Percentiles rank a stretch among this genome's conserved stretches.
Conservation (phyloP, 2,888 invertebrate species). For the Melieria omissa region DNA sequence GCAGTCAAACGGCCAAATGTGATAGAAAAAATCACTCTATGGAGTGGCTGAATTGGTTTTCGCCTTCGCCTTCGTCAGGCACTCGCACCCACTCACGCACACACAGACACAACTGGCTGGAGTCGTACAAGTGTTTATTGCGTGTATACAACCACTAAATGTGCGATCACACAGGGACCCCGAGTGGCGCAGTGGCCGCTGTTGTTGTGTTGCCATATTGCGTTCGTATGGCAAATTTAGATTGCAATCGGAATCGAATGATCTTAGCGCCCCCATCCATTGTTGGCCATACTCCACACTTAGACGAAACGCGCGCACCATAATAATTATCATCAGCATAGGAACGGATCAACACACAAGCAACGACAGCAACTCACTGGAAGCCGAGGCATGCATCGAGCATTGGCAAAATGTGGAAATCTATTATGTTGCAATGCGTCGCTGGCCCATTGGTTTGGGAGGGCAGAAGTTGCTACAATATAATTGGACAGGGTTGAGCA, state of each 20-base stretch:
- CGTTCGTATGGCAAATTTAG: slow-evolving; percentile 28
- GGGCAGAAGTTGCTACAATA: no score
- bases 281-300: background rate
- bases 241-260: slow-evolving; percentile 34
- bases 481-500: no score
- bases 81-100: no score
- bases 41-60: no score
- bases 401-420: background rate
- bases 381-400: slow-evolving; percentile 15
- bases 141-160: slow-evolving; percentile 31
- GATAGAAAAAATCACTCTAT: background rate
- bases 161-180: slow-evolving; percentile 20
- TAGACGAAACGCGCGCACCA: slow-evolving; percentile 27
- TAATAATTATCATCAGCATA: slow-evolving; percentile 33
- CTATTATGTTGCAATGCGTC: no score
- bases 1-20: background rate
- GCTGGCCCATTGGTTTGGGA: no score
- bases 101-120: no score
- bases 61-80: no score
- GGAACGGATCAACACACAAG: background rate
- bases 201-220: background rate
- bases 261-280: slow-evolving; percentile 31
- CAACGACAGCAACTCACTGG: background rate
- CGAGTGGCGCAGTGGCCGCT: background rate
- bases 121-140: slow-evolving; percentile 26